These are phyloP conservation scores for Priocnemis perturbator DNA, from an alignment of 2,888 invertebrate genomes.

Conservation along the genomic window DNA sequence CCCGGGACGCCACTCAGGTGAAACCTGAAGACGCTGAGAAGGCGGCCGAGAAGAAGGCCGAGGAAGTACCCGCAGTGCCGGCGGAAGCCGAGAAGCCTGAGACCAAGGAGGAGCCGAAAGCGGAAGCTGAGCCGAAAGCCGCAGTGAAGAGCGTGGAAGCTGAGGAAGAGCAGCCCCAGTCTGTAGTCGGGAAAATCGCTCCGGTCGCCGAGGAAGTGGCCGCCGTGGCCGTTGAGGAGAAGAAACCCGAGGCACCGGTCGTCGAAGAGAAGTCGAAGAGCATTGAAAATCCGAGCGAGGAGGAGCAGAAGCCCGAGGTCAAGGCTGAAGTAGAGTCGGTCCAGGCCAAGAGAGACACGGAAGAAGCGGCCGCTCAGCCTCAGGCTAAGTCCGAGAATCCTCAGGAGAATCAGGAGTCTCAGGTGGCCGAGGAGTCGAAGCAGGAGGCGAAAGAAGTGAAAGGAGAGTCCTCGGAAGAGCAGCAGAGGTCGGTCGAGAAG, in stretches of 20 bases:
- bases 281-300: slow-evolving; percentile 48
- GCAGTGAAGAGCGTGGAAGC: slow-evolving; percentile 33
- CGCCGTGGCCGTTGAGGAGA: slow-evolving; percentile 42
- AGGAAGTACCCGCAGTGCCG: slow-evolving; percentile 16
- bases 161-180: slow-evolving; percentile 17
- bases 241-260: slow-evolving; percentile 17
- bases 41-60: slow-evolving; percentile 34
- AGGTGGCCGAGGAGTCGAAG: slow-evolving; percentile 61
- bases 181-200: slow-evolving; percentile 19
- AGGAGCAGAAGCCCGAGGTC: slow-evolving; percentile 20
- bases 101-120: slow-evolving; percentile 28
- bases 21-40: slow-evolving; percentile 32
- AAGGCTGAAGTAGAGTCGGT: slow-evolving; percentile 31
- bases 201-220: slow-evolving; percentile 30
- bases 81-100: slow-evolving; percentile 30
- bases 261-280: slow-evolving; percentile 53
- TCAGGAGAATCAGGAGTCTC: slow-evolving; percentile 42
- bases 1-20: slow-evolving; percentile 48
- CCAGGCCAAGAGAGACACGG: slow-evolving; percentile 43
- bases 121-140: slow-evolving; percentile 24
- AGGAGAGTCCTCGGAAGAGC: slow-evolving; percentile 40
- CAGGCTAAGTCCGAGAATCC: slow-evolving; percentile 39
- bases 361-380: slow-evolving; percentile 16
- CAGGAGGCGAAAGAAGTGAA: slow-evolving; percentile 65
- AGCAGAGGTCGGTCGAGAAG: slow-evolving; percentile 47